phyloP scores from a whole-genome alignment of 2,113 vertebrate species.

The Meles meles region DNA sequence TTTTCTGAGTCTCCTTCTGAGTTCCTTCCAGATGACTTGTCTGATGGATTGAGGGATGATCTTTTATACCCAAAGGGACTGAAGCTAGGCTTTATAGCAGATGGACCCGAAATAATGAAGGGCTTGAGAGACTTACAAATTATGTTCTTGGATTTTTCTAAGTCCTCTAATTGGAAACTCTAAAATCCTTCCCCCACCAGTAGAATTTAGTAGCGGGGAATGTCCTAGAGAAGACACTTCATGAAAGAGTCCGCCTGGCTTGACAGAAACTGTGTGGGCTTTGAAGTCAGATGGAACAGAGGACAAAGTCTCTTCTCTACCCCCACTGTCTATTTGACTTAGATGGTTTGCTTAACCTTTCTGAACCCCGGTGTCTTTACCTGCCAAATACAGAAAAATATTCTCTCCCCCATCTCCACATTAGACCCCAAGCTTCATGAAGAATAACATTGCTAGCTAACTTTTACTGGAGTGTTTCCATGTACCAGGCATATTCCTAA shows the following conservation, averaged over 20 bases:
- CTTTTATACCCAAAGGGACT: neutral
- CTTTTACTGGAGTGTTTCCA: neutral
- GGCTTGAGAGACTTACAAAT: neutral
- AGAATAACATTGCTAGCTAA: neutral
- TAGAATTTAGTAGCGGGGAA: neutral
- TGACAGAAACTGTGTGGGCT: neutral
- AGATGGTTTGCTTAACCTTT: conserved; percentile 16
- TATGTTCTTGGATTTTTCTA: neutral
- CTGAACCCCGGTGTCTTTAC: conserved; percentile 16
- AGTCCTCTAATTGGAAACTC: neutral
- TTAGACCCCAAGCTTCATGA: neutral
- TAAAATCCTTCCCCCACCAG: neutral
- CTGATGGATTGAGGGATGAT: neutral
- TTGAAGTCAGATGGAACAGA: neutral
- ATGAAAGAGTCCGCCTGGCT: neutral
- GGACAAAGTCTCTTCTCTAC: neutral
- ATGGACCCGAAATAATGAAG: neutral
- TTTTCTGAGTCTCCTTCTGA: neutral
- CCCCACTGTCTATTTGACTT: conserved; percentile 4
- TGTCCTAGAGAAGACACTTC: neutral
- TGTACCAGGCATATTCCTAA: neutral
- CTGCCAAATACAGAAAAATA: neutral
- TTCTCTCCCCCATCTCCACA: neutral
- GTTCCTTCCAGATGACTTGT: neutral
- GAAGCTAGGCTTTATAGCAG: neutral